Evolutionary conservation across 2,888 invertebrate species (phyloP).

Genomic region (Brachylomia viminalis): DNA sequence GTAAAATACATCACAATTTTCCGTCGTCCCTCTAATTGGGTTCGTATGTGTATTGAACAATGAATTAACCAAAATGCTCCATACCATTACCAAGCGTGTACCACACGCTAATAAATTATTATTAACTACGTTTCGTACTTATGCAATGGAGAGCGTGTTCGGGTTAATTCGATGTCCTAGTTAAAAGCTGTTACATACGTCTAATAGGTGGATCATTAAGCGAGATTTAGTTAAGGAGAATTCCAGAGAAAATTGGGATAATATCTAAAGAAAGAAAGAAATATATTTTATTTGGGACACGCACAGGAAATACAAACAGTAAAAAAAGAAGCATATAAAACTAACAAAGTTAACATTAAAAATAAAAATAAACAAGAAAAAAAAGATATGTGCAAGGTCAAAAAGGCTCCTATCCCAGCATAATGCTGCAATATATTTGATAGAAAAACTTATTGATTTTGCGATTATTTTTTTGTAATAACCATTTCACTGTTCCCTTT

Average conservation of each 20-base stretch:
- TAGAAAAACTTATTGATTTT: neutral
- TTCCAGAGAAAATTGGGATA: neutral
- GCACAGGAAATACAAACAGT: too few relatives aligned
- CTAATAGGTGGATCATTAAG: slow-evolving; percentile 15
- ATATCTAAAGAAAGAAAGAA: too few relatives aligned
- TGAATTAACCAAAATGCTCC: slow-evolving; percentile 74
- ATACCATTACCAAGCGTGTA: slow-evolving; percentile 67
- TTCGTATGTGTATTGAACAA: slow-evolving; percentile 65
- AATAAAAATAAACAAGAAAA: too few relatives aligned
- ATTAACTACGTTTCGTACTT: slow-evolving; percentile 51
- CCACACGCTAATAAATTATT: slow-evolving; percentile 66
- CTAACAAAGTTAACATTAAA: too few relatives aligned
- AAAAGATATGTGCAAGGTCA: too few relatives aligned
- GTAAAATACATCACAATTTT: slow-evolving; percentile 26
- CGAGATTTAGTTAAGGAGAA: neutral
- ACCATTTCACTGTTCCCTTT: too few relatives aligned
- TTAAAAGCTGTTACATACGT: slow-evolving; percentile 32
- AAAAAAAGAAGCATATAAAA: too few relatives aligned
- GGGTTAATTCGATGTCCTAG: slow-evolving; percentile 43
- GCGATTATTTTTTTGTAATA: too few relatives aligned
- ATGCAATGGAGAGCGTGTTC: slow-evolving; percentile 46
- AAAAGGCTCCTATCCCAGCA: too few relatives aligned
- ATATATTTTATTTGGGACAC: too few relatives aligned
- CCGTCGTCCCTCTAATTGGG: slow-evolving; percentile 23
- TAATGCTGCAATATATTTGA: too few relatives aligned